Conservation (phyloP, 2,113 vertebrate genomes). For the Eptesicus fuscus region DNA sequence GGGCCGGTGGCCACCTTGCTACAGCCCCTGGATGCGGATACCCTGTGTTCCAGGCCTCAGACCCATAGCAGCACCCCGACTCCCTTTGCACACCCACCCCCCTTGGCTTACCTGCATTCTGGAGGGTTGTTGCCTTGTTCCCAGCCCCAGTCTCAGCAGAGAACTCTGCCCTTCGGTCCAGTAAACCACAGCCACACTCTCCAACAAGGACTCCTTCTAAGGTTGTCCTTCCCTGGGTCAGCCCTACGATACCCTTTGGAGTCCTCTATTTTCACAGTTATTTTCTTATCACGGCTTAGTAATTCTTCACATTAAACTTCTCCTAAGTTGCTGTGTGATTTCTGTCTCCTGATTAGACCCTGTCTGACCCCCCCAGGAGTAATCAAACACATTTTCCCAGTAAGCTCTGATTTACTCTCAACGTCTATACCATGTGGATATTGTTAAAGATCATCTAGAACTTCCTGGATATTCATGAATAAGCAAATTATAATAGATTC, state of each 20-base stretch:
- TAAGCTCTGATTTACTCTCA: not conserved
- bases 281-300: not conserved
- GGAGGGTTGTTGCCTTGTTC: not conserved
- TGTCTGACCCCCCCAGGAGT: not conserved
- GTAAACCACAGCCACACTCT: not conserved
- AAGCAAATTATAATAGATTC: not conserved
- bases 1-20: not conserved
- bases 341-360: not conserved
- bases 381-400: not conserved
- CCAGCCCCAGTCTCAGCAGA: not conserved
- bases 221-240: not conserved
- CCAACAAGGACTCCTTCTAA: not conserved
- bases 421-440: not conserved
- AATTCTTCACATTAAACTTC: not conserved
- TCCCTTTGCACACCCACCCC: not conserved
- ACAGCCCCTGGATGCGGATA: accelerated
- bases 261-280: not conserved
- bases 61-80: not conserved
- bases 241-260: not conserved
- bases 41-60: not conserved
- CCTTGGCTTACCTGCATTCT: not conserved
- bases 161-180: not conserved
- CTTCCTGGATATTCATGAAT: not conserved
- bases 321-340: not conserved
- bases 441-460: not conserved